Percentiles rank a stretch among this genome's conserved stretches.
These are phyloP conservation scores for Pristis pectinata DNA, from an alignment of 2,797 vertebrate genomes.

Conservation along the genomic window DNA sequence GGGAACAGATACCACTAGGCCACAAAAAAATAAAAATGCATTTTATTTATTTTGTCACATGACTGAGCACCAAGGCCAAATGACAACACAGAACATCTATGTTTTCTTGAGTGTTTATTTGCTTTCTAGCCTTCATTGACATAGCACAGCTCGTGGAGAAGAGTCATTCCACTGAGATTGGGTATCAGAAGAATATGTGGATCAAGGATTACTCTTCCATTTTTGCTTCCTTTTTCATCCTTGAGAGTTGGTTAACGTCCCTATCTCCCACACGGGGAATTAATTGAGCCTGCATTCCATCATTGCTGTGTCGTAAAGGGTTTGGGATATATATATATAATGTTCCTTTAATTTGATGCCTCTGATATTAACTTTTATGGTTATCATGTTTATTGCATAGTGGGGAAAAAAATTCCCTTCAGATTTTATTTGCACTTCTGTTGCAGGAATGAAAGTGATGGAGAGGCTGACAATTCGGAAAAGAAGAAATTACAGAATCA, in stretches of 20 bases:
- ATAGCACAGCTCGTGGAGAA: not conserved
- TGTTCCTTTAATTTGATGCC: not conserved
- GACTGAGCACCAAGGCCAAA: not conserved
- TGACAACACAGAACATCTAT: not conserved
- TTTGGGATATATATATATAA: not conserved
- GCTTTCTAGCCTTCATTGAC: not conserved
- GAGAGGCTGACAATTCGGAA: conserved; percentile 79
- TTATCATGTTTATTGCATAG: not conserved
- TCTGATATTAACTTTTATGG: not conserved
- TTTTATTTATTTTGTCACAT: not conserved
- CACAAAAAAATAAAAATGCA: not conserved
- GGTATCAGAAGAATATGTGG: not conserved
- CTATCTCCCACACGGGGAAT: not conserved
- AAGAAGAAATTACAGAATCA: conserved; percentile 98
- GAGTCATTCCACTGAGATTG: not conserved
- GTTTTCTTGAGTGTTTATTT: not conserved
- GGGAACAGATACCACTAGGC: not conserved
- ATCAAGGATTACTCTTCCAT: not conserved
- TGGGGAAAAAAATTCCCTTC: not conserved
- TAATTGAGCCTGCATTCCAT: not conserved
- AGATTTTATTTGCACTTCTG: not conserved
- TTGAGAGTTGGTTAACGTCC: not conserved
- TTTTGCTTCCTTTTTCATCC: not conserved
- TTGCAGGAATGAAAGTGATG: conserved; percentile 91
- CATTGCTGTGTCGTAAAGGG: not conserved